A percentile compares a stretch with the other conserved stretches of the same genome.
These are phyloP conservation scores for Brachyalestes nurse DNA, from an alignment of 2,797 vertebrate genomes.

Conservation along the genomic window DNA sequence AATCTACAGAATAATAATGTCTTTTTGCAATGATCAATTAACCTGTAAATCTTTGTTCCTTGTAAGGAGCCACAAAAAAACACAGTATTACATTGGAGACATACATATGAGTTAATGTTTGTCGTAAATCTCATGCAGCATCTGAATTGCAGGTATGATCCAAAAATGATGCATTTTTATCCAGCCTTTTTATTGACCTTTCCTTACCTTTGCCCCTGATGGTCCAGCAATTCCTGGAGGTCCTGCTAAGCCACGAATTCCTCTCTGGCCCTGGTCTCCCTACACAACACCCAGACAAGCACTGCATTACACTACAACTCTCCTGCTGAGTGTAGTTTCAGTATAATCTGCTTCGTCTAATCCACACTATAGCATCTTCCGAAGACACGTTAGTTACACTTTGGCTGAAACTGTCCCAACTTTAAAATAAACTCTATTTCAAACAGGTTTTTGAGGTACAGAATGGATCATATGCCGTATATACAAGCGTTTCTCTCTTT, in stretches of 20 bases:
- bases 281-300: conserved; percentile 52
- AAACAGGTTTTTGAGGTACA: too few relatives aligned
- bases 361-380: too few relatives aligned
- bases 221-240: conserved; percentile 83
- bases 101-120: too few relatives aligned
- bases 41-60: background rate
- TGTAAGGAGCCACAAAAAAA: too few relatives aligned
- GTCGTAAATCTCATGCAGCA: background rate
- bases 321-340: background rate
- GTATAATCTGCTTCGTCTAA: too few relatives aligned
- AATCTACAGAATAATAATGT: background rate
- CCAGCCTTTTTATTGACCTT: background rate
- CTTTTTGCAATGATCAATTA: background rate
- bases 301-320: background rate
- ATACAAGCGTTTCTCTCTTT: too few relatives aligned
- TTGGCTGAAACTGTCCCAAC: too few relatives aligned
- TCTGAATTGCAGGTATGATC: background rate
- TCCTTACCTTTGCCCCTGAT: conserved; percentile 83
- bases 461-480: too few relatives aligned
- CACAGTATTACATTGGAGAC: background rate
- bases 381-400: too few relatives aligned
- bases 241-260: conserved; percentile 84
- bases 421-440: too few relatives aligned
- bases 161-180: background rate
- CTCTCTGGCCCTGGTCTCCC: conserved; percentile 90